Conservation (phyloP, 2,888 invertebrate genomes). For the Acrobasis suavella region DNA sequence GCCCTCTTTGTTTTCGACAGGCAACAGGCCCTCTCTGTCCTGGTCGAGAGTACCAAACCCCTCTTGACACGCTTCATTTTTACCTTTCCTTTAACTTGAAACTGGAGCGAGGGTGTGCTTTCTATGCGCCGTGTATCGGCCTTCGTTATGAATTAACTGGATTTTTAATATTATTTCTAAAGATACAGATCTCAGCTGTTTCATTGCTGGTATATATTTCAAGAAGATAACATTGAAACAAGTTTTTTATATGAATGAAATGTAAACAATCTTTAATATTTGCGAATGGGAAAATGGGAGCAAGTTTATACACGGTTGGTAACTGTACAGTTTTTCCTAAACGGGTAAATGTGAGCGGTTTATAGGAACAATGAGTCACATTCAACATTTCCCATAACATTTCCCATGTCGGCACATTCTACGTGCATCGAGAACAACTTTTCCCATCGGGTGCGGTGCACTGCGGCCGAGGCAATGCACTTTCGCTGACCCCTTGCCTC, state of each 20-base stretch:
- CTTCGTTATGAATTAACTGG: slow-evolving; percentile 57
- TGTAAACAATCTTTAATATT: background rate
- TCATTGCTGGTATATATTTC: background rate
- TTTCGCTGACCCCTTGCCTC: slow-evolving; percentile 80
- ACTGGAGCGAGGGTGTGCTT: slow-evolving; percentile 61
- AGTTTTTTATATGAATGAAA: background rate
- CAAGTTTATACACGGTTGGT: background rate
- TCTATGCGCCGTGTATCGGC: slow-evolving; percentile 56
- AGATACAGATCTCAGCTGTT: background rate
- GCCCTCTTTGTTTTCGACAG: slow-evolving; percentile 73
- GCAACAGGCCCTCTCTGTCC: slow-evolving; percentile 64
- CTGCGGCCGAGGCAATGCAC: slow-evolving; percentile 79
- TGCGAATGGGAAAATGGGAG: slow-evolving; percentile 4
- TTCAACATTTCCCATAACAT: slow-evolving; percentile 50
- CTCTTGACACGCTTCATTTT: slow-evolving; percentile 79
- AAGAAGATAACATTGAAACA: slow-evolving; percentile 4
- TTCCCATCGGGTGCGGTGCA: slow-evolving; percentile 75
- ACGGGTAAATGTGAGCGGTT: slow-evolving; percentile 18
- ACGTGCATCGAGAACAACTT: slow-evolving; percentile 64
- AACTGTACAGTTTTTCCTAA: slow-evolving; percentile 19
- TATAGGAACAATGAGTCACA: slow-evolving; percentile 23
- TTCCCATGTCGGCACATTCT: slow-evolving; percentile 63
- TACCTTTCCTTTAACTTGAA: slow-evolving; percentile 74
- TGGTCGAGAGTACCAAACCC: slow-evolving; percentile 66
- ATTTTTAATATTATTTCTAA: slow-evolving; percentile 41